Base-by-base conservation (phyloP, 2,113 vertebrate species). In the Nothobranchius kuhntae region DNA sequence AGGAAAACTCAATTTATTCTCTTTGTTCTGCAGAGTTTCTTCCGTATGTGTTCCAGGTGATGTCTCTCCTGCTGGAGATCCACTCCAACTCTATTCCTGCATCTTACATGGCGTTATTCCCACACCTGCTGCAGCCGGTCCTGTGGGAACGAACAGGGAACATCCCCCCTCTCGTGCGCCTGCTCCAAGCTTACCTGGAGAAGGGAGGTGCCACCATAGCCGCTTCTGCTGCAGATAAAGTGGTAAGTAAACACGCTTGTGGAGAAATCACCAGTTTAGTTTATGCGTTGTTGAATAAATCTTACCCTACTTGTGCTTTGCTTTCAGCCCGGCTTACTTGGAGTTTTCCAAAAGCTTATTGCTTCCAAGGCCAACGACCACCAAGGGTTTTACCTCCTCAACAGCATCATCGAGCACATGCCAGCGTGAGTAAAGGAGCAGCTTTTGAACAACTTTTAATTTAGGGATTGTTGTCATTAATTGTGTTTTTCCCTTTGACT, bases 311-410 rank as follows among this genome's bases (percentile, higher is more conserved):
- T 46, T 0, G 3, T 67, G 36, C 64, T 36, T 46, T 72, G 24
- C 65, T 14, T 68, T 38, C 76, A 99, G 98, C 96, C 97, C 72
- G 98, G 98, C 21, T 86, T 99, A 61, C 91, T 99, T 13, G 98
- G 98, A 70, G 96, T 99, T 79, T 99, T 99, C 89, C 98, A 99
- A 89, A 99, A 99, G 89, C 72, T 99, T 68, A 97, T 99, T 71
- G 98, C 98, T 62, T 99, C 97, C 42, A 99, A 98, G 86, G 95
- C 96, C 67, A 99, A 98, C 9, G 98, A 99, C 88, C 98, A 99
- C 80, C 98, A 99, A 89, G 98, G 98, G 9, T 99, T 99, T 85
- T 99, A 98, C 77, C 94, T 99, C 54, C 93, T 99, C 5, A 98
- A 98, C 89, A 99, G 98, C 73, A 98, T 99, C 71, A 93, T 97